These are phyloP conservation scores for Leucoraja erinaceus DNA, from an alignment of 2,113 vertebrate genomes.

Conservation along the genomic window DNA sequence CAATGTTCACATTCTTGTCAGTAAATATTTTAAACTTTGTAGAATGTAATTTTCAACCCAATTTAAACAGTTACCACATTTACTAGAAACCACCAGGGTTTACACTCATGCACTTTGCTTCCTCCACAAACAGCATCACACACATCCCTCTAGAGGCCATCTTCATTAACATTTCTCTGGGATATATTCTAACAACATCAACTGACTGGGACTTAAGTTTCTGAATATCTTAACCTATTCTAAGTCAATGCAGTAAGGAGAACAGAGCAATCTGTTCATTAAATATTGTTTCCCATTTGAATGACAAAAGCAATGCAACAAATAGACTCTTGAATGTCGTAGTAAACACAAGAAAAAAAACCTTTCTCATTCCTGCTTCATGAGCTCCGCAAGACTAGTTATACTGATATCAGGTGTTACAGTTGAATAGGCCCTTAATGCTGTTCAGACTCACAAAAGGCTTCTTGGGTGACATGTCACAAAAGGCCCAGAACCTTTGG, in stretches of 20 bases:
- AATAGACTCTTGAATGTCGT: background rate
- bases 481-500: background rate
- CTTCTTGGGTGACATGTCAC: background rate
- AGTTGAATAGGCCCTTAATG: background rate
- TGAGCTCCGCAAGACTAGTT: background rate
- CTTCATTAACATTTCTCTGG: background rate
- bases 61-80: background rate
- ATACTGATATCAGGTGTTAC: background rate
- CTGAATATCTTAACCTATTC: background rate
- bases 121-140: no score
- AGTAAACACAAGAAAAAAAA: background rate
- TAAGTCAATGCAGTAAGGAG: background rate
- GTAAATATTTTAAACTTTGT: background rate
- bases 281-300: background rate
- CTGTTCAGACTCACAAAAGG: background rate
- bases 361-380: background rate
- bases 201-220: background rate
- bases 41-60: background rate
- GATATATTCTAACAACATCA: background rate
- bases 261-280: background rate
- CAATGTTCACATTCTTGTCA: background rate
- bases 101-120: background rate
- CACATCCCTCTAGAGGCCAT: background rate
- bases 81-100: background rate
- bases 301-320: background rate